A percentile compares a stretch with the other conserved stretches of the same genome.
phyloP scores from a whole-genome alignment of 2,797 vertebrate species.

The Podarcis lilfordi region DNA sequence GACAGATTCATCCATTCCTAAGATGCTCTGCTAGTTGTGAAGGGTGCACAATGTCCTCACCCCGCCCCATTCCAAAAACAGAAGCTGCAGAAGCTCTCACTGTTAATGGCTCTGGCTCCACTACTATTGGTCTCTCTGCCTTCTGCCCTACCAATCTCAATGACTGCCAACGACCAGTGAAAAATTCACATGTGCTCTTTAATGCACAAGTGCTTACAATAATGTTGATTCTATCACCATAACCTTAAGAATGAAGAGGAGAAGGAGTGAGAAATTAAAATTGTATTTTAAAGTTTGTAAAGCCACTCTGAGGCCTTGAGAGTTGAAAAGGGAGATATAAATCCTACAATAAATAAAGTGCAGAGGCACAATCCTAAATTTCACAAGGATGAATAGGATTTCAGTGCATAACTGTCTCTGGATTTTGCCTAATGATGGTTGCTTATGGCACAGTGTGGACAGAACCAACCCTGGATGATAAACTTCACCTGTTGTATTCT shows the following conservation, averaged over 20 bases:
- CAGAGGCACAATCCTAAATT: not conserved
- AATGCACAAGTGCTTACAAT: too few species aligned
- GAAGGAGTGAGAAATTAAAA: not conserved
- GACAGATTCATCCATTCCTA: too few species aligned
- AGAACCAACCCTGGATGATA: not conserved
- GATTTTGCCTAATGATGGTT: not conserved
- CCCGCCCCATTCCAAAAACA: too few species aligned
- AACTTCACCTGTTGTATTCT: not conserved
- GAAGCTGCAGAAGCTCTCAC: too few species aligned
- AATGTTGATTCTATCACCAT: too few species aligned
- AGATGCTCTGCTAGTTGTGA: too few species aligned
- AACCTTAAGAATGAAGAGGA: not conserved
- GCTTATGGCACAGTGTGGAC: not conserved
- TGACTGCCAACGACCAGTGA: too few species aligned
- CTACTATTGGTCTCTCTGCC: too few species aligned
- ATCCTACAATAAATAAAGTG: not conserved
- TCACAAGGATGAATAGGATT: not conserved
- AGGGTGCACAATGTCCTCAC: too few species aligned
- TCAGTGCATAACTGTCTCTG: not conserved
- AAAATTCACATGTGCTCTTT: too few species aligned
- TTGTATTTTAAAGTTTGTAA: not conserved
- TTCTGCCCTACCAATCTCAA: too few species aligned
- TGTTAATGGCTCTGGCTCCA: too few species aligned
- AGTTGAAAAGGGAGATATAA: not conserved
- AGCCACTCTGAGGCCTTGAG: not conserved